Base-by-base conservation (phyloP, 2,113 vertebrate species). In the Aegypius monachus region DNA sequence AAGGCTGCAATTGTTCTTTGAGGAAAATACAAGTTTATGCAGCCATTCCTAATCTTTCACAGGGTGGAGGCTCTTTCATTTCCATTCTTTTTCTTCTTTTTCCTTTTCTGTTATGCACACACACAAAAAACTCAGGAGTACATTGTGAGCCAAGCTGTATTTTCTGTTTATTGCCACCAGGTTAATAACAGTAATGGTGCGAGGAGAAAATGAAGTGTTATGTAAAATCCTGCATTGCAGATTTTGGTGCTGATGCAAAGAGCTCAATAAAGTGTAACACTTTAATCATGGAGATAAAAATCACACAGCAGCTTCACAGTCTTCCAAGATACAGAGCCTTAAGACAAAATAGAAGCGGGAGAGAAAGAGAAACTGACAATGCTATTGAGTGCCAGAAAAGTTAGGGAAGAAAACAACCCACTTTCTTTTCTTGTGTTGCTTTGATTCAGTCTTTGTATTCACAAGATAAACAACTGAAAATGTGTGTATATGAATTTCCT, bases 221-320 rank as follows among this genome's bases (percentile, higher is more conserved):
- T 97, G 95, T 98, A 98, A 98, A 98, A 98, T 97, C 98, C 98
- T 98, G 98, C 98, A 98, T 97, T 98, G 97, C 98, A 98, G 97
- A 98, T 98, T 97, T 97, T 97, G 98, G 95, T 95, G 96, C 97
- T 98, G 97, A 98, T 98, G 97, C 97, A 98, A 98, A 98, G 96
- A 98, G 97, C 97, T 98, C 98, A 98, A 98, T 98, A 98, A 98
- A 97, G 96, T 98, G 93, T 97, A 98, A 96, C 96, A 95, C 97
- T 98, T 98, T 98, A 98, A 98, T 98, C 98, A 98, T 95, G 96
- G 96, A 98, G 98, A 98, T 98, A 98, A 98, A 98, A 98, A 98
- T 98, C 98, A 95, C 96, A 97, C 56, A 79, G 95, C 96, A 93
- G 94, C 97, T 93, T 96, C 95, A 91, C 84, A 96, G 93, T 70